Conservation (phyloP, 2,113 vertebrate species). For the Typhlomys cinereus region DNA sequence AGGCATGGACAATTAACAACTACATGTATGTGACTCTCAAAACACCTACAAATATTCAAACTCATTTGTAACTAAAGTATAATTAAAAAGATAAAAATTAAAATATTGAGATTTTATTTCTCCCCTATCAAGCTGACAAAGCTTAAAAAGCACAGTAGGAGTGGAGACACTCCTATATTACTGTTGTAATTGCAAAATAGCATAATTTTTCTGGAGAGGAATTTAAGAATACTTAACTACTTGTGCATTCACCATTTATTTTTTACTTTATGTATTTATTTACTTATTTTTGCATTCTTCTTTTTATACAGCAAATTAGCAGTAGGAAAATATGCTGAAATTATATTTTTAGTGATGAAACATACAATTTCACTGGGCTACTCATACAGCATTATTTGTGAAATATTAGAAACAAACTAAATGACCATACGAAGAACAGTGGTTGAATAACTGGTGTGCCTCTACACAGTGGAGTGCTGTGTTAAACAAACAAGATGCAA, state of each 20-base stretch:
- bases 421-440: neutral
- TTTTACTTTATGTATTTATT: too few species aligned
- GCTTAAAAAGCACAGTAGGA: neutral
- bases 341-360: neutral
- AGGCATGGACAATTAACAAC: neutral
- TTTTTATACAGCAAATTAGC: constrained; percentile 9
- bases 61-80: neutral
- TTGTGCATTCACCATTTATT: neutral
- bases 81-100: constrained; percentile 12
- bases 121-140: neutral
- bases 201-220: constrained; percentile 10
- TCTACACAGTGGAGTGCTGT: neutral
- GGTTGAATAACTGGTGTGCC: neutral
- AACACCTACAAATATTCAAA: constrained; percentile 8
- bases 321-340: neutral
- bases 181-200: neutral
- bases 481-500: neutral
- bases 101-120: neutral
- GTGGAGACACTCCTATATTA: neutral
- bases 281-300: neutral
- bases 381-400: neutral
- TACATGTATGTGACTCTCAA: neutral
- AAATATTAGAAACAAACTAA: neutral
- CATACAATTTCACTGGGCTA: neutral
- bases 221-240: constrained; percentile 7